Evolutionary conservation across 2,113 vertebrate genomes (phyloP).

Genomic region (Equus quagga): DNA sequence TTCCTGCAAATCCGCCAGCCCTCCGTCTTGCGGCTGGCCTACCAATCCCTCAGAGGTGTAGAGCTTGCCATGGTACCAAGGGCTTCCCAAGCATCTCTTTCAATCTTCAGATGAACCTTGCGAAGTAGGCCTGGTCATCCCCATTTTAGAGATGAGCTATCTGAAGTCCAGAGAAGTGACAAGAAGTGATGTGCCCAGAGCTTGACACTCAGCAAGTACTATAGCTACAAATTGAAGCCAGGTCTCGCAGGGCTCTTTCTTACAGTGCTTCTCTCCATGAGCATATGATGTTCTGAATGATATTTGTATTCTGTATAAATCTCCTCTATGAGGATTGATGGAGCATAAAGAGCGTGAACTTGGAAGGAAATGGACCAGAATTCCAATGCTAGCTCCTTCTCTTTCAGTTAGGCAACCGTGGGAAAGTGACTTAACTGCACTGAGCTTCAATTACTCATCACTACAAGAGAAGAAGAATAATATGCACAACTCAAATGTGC

Average conservation of each 20-base stretch:
- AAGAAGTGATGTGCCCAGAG: neutral
- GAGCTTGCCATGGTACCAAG: neutral
- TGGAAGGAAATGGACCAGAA: neutral
- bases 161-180: neutral
- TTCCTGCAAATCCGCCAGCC: neutral
- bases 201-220: neutral
- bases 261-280: neutral
- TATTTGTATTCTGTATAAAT: neutral
- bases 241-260: neutral
- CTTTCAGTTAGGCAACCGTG: neutral
- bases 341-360: neutral
- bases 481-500: neutral
- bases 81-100: neutral
- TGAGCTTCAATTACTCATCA: neutral
- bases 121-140: neutral
- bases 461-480: neutral
- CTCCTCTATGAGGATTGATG: neutral
- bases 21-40: neutral
- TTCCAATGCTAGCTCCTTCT: neutral
- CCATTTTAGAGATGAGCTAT: neutral
- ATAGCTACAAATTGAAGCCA: neutral
- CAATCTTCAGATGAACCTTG: neutral
- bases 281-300: neutral
- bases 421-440: neutral
- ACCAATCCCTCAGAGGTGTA: neutral